A percentile compares a stretch with the other conserved stretches of the same genome.
Evolutionary conservation across 2,888 invertebrate genomes (phyloP).

Genomic region (Lasioglossum figueresi): DNA sequence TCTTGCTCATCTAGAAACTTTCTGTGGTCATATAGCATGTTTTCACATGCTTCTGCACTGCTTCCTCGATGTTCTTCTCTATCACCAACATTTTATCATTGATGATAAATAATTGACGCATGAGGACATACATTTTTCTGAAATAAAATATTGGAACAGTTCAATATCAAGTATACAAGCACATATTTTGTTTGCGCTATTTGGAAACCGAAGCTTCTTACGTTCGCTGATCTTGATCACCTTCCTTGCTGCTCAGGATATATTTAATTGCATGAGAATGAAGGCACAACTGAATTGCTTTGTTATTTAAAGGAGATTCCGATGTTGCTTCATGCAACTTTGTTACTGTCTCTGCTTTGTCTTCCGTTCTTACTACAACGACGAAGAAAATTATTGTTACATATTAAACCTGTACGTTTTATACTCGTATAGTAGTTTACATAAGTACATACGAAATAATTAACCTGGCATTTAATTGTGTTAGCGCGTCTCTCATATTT

Average conservation of each 20-base stretch:
- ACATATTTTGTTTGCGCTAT: not conserved
- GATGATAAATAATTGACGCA: conserved; percentile 59
- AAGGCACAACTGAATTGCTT: conserved; percentile 58
- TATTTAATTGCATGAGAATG: conserved; percentile 62
- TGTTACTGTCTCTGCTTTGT: conserved; percentile 29
- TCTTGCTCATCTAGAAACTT: conserved; percentile 68
- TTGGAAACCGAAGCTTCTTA: conserved; percentile 29
- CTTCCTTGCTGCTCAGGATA: conserved; percentile 54
- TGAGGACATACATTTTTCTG: conserved; percentile 61
- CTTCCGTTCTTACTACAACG: conserved; percentile 17
- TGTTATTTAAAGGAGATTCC: conserved; percentile 53
- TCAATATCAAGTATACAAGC: not conserved
- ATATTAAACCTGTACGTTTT: not conserved
- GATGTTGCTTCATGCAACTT: conserved; percentile 53
- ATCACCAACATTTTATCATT: conserved; percentile 57
- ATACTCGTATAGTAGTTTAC: not conserved
- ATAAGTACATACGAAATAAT: conserved; percentile 61
- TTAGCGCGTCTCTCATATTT: conserved; percentile 52
- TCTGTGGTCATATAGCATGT: conserved; percentile 61
- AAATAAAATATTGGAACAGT: not conserved
- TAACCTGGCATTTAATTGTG: conserved; percentile 59
- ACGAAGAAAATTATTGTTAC: not conserved
- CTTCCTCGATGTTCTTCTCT: conserved; percentile 55
- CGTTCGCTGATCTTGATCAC: conserved; percentile 49
- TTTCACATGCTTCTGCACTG: conserved; percentile 53